These are phyloP conservation scores for Aleadryas rufinucha DNA, from an alignment of 2,113 vertebrate genomes.

Conservation along the genomic window DNA sequence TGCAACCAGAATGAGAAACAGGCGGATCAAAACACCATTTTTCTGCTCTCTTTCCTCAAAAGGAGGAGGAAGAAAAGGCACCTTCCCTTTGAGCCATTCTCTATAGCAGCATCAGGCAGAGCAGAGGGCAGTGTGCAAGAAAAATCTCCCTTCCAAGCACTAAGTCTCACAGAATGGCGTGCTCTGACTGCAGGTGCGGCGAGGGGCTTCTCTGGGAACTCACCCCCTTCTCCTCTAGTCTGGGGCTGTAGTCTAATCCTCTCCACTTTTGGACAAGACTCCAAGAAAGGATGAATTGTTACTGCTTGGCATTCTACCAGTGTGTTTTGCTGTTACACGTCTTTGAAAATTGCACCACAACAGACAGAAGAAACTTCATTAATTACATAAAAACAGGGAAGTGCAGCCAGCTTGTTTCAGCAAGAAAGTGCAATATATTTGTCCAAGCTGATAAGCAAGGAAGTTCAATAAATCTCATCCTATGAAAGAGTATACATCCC, in stretches of 20 bases:
- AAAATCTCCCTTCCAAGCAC: neutral
- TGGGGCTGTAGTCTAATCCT: neutral
- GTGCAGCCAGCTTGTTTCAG: neutral
- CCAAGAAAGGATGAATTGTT: neutral
- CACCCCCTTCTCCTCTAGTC: neutral
- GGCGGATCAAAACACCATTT: neutral
- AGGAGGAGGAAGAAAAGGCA: neutral
- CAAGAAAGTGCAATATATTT: neutral
- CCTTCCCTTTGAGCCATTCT: neutral
- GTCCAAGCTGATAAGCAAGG: neutral
- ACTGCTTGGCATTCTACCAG: neutral
- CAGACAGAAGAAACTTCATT: neutral
- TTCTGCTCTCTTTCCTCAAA: neutral
- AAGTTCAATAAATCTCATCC: neutral
- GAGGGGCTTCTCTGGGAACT: neutral
- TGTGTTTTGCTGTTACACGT: accelerated
- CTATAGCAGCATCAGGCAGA: neutral
- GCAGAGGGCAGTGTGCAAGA: neutral
- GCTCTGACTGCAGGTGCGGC: neutral
- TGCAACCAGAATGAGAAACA: conserved; percentile 12
- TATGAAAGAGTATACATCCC: neutral
- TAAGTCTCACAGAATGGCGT: accelerated
- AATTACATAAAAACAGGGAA: neutral
- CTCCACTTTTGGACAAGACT: neutral
- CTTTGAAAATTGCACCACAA: neutral